Evolutionary conservation across 2,113 vertebrate species (phyloP), one percentile per base, ranked within the genome.

Genomic region (Chionodraco myersi): DNA sequence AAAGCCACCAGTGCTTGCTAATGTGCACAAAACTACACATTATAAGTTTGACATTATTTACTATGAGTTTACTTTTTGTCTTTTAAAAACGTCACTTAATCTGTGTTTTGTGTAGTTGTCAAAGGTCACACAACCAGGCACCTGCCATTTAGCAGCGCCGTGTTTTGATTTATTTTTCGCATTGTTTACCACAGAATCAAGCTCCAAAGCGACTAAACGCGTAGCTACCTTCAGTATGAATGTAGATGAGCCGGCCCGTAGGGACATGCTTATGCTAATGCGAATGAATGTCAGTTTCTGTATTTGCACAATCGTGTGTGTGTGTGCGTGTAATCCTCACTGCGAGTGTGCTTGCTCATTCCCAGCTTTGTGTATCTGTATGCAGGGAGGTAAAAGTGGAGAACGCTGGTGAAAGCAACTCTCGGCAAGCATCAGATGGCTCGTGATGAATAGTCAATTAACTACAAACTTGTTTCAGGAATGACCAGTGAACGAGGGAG

Each of bases 401-500:
- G 77, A 82, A 83, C 61, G 79, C 79, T 86, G 80, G 86, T 41
- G 44, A 75, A 77, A 87, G 76, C 77, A 73, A 76, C 80, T 82
- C 75, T 67, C 71, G 0, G 82, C 82, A 74, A 91, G 82, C 82
- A 82, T 90, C 87, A 84, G 90, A 87, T 90, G 89, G 81, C 82
- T 84, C 2, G 74, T 91, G 89, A 92, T 90, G 82, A 92, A 92
- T 90, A 88, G 91, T 92, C 90, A 93, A 94, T 94, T 93, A 92
- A 89, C 84, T 87, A 70, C 88, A 92, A 96, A 95, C 91, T 92
- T 93, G 94, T 95, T 95, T 91, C 90, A 91, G 89, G 88, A 87
- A 89, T 87, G 89, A 88, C 85, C 81, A 64, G 85, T 41, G 83
- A 90, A 87, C 30, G 79, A 93, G 90, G 81, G 80, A 87, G 82